Evolutionary conservation across 2,888 invertebrate genomes (phyloP).

Genomic region (Notocelia uddmanniana): DNA sequence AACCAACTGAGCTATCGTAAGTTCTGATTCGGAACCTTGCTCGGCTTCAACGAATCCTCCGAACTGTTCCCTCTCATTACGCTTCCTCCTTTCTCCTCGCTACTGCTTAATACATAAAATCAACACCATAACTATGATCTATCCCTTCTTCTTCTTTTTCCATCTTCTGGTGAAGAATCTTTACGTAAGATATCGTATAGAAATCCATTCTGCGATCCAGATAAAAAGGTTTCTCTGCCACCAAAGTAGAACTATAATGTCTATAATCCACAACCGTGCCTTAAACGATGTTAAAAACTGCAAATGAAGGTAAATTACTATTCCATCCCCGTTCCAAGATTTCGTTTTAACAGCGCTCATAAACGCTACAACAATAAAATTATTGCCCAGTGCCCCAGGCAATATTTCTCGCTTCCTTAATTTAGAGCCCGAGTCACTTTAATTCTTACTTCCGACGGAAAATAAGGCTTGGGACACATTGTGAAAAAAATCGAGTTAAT

Average conservation of each 20-base stretch:
- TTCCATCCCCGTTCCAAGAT: constrained; percentile 27
- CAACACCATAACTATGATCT: too few relatives aligned
- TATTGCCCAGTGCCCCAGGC: constrained; percentile 15
- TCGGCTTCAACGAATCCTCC: too few relatives aligned
- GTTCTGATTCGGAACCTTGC: too few relatives aligned
- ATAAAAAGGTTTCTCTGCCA: not conserved
- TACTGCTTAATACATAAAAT: too few relatives aligned
- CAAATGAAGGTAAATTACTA: constrained; percentile 20
- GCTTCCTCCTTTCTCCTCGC: too few relatives aligned
- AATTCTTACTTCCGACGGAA: constrained; percentile 15
- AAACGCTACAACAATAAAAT: constrained; percentile 35
- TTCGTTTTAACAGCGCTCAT: constrained; percentile 20
- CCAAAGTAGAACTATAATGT: not conserved
- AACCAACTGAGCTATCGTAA: too few relatives aligned
- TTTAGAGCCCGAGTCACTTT: constrained; percentile 25
- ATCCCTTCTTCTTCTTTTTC: too few relatives aligned
- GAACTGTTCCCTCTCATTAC: too few relatives aligned
- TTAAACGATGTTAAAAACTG: constrained; percentile 8
- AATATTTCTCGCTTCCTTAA: constrained; percentile 27
- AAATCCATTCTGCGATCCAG: too few relatives aligned
- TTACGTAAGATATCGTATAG: too few relatives aligned
- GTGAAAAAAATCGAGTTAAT: not conserved
- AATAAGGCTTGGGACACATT: constrained; percentile 8
- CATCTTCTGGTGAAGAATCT: too few relatives aligned
- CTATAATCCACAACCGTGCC: not conserved